These are phyloP conservation scores for Penaeus chinensis DNA, from an alignment of 1,140 invertebrate species.

Conservation along the genomic window DNA sequence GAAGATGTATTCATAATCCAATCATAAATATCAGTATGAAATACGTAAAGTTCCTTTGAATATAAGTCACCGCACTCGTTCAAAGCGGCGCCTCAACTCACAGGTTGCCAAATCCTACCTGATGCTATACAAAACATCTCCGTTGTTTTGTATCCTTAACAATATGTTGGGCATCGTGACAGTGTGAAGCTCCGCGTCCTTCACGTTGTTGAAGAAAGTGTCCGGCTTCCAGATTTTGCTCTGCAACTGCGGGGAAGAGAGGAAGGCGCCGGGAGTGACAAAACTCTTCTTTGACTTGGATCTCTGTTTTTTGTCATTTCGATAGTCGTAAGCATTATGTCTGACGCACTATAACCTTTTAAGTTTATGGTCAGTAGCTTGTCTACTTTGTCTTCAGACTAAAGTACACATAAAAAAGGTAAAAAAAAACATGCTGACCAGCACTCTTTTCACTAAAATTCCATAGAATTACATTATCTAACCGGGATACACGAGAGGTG, in stretches of 20 bases:
- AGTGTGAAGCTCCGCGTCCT: slow-evolving; percentile 68
- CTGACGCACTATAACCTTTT: no score
- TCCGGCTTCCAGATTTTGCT: slow-evolving; percentile 75
- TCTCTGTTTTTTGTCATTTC: no score
- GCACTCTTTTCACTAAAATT: no score
- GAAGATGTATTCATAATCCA: neutral
- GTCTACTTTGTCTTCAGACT: neutral
- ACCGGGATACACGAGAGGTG: no score
- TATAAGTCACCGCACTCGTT: neutral
- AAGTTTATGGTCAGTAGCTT: neutral
- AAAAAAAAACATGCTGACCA: no score
- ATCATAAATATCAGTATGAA: neutral
- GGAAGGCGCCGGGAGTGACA: neutral
- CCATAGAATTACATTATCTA: no score
- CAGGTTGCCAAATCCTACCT: slow-evolving; percentile 65
- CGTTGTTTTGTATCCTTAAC: slow-evolving; percentile 67
- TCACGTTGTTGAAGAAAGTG: slow-evolving; percentile 76
- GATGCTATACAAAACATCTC: slow-evolving; percentile 68
- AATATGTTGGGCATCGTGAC: slow-evolving; percentile 70
- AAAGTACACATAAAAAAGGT: neutral
- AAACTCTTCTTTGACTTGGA: neutral
- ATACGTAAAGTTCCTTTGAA: neutral
- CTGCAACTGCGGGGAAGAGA: slow-evolving; percentile 64
- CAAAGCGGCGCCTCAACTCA: neutral
- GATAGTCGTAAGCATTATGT: no score